Percentiles rank a stretch among this genome's conserved stretches.
Evolutionary conservation across 2,113 vertebrate genomes (phyloP).

Genomic region (Pyxicephalus adspersus): DNA sequence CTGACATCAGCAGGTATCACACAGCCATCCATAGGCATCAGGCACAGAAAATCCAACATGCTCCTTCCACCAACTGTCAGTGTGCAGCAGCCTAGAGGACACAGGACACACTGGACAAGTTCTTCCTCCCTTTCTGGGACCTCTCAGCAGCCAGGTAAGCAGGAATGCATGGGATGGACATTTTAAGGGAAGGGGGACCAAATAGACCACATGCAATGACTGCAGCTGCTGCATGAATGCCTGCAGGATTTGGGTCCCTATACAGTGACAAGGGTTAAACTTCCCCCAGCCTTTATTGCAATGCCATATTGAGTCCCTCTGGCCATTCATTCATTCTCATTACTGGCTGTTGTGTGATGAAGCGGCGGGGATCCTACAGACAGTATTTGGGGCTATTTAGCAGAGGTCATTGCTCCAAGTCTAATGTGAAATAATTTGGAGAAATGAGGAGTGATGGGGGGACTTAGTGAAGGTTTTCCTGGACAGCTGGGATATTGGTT

Average conservation of each 20-base stretch:
- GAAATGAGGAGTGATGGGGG: background rate
- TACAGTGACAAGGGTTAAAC: background rate
- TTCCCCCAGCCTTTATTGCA: background rate
- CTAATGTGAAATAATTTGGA: background rate
- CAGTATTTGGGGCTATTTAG: background rate
- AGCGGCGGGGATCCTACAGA: background rate
- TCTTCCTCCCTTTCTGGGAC: background rate
- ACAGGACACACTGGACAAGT: background rate
- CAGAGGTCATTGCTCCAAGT: background rate
- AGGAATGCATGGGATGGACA: background rate
- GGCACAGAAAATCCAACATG: background rate
- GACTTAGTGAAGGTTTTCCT: too few species aligned
- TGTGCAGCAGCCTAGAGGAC: background rate
- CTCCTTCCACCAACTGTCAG: background rate
- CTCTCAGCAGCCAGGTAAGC: constrained; percentile 22
- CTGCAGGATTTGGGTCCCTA: background rate
- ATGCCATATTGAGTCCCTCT: background rate
- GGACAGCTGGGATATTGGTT: too few species aligned
- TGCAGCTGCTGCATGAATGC: too few species aligned
- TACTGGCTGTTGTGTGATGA: background rate
- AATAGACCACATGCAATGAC: background rate
- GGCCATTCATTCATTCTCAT: background rate
- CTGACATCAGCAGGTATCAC: constrained; percentile 9
- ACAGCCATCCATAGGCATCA: background rate
- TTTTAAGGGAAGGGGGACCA: background rate